Base-by-base conservation (phyloP, 2,888 invertebrate genomes). In the Parochlus steinenii region DNA sequence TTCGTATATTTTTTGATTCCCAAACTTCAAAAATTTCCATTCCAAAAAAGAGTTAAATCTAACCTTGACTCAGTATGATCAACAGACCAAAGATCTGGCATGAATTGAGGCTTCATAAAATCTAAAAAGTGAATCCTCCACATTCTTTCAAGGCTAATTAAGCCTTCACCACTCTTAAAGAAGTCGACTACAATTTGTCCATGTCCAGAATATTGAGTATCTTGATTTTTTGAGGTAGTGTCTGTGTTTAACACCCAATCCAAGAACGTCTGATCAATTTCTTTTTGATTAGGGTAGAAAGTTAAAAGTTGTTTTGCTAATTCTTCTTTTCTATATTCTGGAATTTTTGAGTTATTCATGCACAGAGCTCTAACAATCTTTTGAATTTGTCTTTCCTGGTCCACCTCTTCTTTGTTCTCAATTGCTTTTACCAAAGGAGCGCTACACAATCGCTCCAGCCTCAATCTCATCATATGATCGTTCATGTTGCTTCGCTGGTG, bases 91-190 rank as follows among this genome's bases (percentile, higher is more conserved):
- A 76, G 56, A 2, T 64, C 55, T 1, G 85, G 85, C 53, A 86
- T 58, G 55, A 62, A 67, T 41, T 63, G 56, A 0, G 85, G 85
- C 33, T 67, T 52, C 83, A 85, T 83, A 2, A 64, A 62, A 1
- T 58, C 50, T 3, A 86, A 48, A 53, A 86, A 86, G 52, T 83
- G 78, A 44, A 73, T 62, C 7, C 85, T 58, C 83, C 85, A 86
- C 39, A 70, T 46, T 45, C 65, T 66, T 50, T 86, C 83, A 33
- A 86, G 61, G 29, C 62, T 61, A 3, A 75, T 56, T 11, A 86
- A 56, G 0, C 78, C 74, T 33, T 51, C 41, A 12, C 57, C 52
- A 4, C 50, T 49, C 29, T 55, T 54, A 48, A 63, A 78, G 46
- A 66, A 59, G 16, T 68, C 61, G 5, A 74, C 76, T 18, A 78